phyloP scores from a whole-genome alignment of 2,888 invertebrate species.

The Rhamphomyia laevipes region DNA sequence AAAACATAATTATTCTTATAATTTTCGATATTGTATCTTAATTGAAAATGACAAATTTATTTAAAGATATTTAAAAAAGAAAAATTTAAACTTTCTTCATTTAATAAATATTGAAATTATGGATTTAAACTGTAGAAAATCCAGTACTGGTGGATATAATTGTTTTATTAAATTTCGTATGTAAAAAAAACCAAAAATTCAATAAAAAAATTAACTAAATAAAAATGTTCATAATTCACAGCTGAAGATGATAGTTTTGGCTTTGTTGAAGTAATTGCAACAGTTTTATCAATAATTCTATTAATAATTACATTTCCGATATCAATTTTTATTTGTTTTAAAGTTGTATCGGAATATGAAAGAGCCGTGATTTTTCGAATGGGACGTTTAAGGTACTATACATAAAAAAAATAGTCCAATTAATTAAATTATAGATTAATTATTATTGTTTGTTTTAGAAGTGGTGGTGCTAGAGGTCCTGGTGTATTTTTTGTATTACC shows the following conservation, averaged over 20 bases:
- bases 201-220: background rate
- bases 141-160: too few species aligned
- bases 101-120: too few species aligned
- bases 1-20: too few species aligned
- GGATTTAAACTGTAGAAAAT: too few species aligned
- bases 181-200: too few species aligned
- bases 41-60: too few species aligned
- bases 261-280: slow-evolving; percentile 63
- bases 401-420: background rate
- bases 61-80: too few species aligned
- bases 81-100: too few species aligned
- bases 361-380: slow-evolving; percentile 81
- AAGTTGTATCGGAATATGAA: slow-evolving; percentile 81
- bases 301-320: slow-evolving; percentile 70
- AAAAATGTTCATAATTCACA: slow-evolving; percentile 35
- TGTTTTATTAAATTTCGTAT: too few species aligned
- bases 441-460: slow-evolving; percentile 10
- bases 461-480: slow-evolving; percentile 69
- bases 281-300: slow-evolving; percentile 56
- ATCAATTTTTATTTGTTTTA: slow-evolving; percentile 74
- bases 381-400: slow-evolving; percentile 50
- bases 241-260: slow-evolving; percentile 56
- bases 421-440: slow-evolving; percentile 9
- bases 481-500: slow-evolving; percentile 90
- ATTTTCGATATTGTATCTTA: too few species aligned